Evolutionary conservation across 2,113 vertebrate genomes (phyloP).

Genomic region (Gymnarchus niloticus): DNA sequence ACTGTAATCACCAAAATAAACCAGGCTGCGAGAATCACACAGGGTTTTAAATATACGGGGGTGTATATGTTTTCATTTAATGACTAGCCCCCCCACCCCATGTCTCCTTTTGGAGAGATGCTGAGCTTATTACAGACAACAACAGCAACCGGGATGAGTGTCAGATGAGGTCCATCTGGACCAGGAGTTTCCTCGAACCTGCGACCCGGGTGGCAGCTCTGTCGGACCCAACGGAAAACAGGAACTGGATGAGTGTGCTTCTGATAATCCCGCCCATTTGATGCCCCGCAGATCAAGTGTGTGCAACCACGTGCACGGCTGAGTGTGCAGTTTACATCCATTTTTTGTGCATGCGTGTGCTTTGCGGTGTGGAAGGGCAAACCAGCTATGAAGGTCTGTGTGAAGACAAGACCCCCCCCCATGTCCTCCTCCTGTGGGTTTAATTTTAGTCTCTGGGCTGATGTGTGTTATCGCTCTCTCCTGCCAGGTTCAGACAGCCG

Average conservation of each 20-base stretch:
- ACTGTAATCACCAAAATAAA: neutral
- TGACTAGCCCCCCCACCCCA: neutral
- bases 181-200: neutral
- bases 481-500: constrained; percentile 25
- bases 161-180: neutral
- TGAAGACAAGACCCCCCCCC: neutral
- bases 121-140: no score
- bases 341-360: neutral
- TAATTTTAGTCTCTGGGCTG: constrained; percentile 45
- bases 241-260: neutral
- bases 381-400: neutral
- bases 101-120: neutral
- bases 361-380: neutral
- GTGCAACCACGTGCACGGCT: no score
- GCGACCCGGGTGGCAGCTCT: neutral
- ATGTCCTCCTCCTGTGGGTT: constrained; percentile 35
- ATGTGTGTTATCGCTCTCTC: neutral
- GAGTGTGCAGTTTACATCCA: no score
- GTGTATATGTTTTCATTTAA: neutral
- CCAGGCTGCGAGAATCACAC: neutral
- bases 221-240: neutral
- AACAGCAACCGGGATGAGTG: no score
- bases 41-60: neutral
- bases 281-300: no score
- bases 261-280: neutral